Percentiles rank a stretch among this genome's conserved stretches.
These are phyloP conservation scores for Anarrhichthys ocellatus DNA, from an alignment of 2,113 vertebrate genomes.

Conservation along the genomic window DNA sequence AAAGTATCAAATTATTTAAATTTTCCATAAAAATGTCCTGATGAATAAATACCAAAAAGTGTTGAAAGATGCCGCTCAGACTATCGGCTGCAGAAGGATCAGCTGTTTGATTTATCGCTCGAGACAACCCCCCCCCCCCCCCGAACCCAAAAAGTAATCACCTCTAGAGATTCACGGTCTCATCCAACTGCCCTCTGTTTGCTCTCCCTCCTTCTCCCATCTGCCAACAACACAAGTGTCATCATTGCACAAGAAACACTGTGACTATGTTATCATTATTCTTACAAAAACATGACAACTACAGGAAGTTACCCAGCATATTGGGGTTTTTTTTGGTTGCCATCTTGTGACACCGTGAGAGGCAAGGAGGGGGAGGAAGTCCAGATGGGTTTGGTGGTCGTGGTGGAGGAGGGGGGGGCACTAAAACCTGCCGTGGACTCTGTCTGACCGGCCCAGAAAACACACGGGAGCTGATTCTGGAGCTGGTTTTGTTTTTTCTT, in stretches of 20 bases:
- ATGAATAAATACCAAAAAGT: constrained; percentile 94
- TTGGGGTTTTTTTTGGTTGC: constrained; percentile 47
- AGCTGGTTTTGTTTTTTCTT: constrained; percentile 12
- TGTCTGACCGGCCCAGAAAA: constrained; percentile 63
- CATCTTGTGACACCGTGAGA: constrained; percentile 80
- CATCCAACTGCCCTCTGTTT: constrained; percentile 33
- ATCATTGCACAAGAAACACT: constrained; percentile 90
- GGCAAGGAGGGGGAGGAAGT: constrained; percentile 58
- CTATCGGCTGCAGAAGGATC: constrained; percentile 85
- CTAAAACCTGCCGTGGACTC: constrained; percentile 79
- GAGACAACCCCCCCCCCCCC: background rate
- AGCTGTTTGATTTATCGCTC: constrained; percentile 43
- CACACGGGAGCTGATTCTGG: constrained; percentile 16
- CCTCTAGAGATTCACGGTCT: constrained; percentile 52
- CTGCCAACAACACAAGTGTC: constrained; percentile 82
- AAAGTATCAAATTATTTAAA: constrained; percentile 95
- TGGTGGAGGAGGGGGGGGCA: too few relatives aligned
- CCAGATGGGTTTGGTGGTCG: background rate
- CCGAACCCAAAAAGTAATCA: constrained; percentile 42
- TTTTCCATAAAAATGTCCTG: constrained; percentile 92
- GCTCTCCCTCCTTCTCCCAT: constrained; percentile 64
- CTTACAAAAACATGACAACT: constrained; percentile 85
- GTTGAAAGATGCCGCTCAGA: constrained; percentile 86
- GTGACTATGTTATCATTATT: constrained; percentile 84
- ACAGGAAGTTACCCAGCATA: constrained; percentile 88